Conservation (phyloP, 2,888 invertebrate species). For the Cartodere bifasciata region DNA sequence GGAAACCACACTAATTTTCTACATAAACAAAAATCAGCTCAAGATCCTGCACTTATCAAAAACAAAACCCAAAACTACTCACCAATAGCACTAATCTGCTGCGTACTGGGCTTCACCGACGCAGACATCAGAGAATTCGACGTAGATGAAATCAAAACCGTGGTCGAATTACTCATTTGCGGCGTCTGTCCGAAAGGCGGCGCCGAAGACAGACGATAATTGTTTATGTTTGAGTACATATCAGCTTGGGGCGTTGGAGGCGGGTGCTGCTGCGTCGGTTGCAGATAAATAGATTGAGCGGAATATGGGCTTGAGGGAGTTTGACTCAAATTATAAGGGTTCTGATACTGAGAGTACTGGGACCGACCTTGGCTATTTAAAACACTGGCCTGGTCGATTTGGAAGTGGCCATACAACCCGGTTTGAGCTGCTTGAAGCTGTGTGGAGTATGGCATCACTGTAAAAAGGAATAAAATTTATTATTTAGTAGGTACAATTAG, state of each 20-base stretch:
- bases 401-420: conserved; percentile 76
- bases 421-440: conserved; percentile 59
- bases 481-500: no score
- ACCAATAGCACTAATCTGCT: conserved; percentile 76
- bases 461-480: no score
- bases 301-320: conserved; percentile 39
- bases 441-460: conserved; percentile 67
- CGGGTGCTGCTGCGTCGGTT: conserved; percentile 37
- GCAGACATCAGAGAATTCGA: conserved; percentile 83
- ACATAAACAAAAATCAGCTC: no score
- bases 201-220: conserved; percentile 36
- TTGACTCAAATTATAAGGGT: conserved; percentile 43
- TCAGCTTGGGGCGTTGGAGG: conserved; percentile 42
- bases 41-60: background rate
- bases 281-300: conserved; percentile 54
- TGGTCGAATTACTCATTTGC: conserved; percentile 72
- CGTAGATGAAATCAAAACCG: conserved; percentile 77
- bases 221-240: conserved; percentile 46
- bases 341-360: conserved; percentile 66
- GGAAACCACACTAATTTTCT: no score
- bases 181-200: conserved; percentile 69
- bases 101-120: conserved; percentile 69
- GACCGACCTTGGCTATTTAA: conserved; percentile 60
- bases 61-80: conserved; percentile 14
- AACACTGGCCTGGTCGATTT: conserved; percentile 39